These are phyloP conservation scores for Campoplex capitator DNA, from an alignment of 2,888 invertebrate genomes.

Conservation along the genomic window DNA sequence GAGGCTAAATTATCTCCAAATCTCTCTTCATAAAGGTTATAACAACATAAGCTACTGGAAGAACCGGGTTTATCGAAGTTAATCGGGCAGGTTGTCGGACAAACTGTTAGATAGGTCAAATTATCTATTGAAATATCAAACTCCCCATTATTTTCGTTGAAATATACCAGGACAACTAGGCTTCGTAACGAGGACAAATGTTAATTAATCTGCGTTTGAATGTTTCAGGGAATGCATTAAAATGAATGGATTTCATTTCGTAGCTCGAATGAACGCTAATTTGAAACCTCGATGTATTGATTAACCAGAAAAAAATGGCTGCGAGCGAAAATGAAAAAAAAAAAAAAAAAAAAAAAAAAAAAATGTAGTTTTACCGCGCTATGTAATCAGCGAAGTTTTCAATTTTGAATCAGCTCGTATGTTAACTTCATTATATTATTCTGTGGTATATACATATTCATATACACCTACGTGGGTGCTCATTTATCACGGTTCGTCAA, in stretches of 20 bases:
- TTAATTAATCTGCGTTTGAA: neutral
- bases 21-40: neutral
- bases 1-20: neutral
- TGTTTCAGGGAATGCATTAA: neutral
- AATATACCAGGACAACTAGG: neutral
- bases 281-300: neutral
- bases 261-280: neutral
- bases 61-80: neutral
- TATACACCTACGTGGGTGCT: slow-evolving; percentile 34
- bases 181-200: neutral
- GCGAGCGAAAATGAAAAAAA: neutral
- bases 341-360: neutral
- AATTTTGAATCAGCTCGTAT: neutral
- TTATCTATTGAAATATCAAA: neutral
- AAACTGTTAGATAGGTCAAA: slow-evolving; percentile 1
- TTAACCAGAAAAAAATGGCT: neutral
- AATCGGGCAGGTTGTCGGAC: neutral
- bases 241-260: neutral
- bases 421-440: slow-evolving; percentile 9
- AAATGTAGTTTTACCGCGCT: neutral
- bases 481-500: slow-evolving; percentile 71
- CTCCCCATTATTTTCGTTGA: neutral
- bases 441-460: slow-evolving; percentile 21
- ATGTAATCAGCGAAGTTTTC: neutral
- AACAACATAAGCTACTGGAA: neutral